Base-by-base conservation (phyloP, 2,797 vertebrate genomes). In the Acrossocheilus fasciatus region DNA sequence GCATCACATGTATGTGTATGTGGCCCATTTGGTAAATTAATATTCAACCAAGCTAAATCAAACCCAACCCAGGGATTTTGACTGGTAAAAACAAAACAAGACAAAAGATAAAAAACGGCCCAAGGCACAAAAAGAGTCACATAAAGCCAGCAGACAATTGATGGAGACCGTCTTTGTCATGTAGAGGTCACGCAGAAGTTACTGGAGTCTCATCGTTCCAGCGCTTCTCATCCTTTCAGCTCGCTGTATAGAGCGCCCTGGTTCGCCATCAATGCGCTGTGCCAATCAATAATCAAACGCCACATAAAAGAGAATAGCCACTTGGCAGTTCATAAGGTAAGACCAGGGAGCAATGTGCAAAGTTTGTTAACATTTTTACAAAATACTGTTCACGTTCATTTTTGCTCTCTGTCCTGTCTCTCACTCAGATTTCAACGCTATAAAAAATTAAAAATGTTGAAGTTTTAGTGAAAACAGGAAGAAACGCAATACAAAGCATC, bases 131-230 rank as follows among this genome's bases (percentile, higher is more conserved):
- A 90, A 96, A 93, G 94, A 93, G 90, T 90, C 80, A 89, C 91
- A 95, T 94, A 96, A 96, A 94, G 95, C 93, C 92, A 77, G 91
- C 66, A 90, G 94, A 96, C 96, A 95, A 96, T 95, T 96, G 96
- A 95, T 95, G 95, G 93, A 93, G 90, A 96, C 90, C 90, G 97
- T 96, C 98, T 99, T 99, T 99, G 98, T 99, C 95, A 96, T 89
- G 89, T 90, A 95, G 96, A 95, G 98, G 98, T 99, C 98, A 99
- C 96, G 95, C 95, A 97, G 97, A 99, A 99, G 97, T 99, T 99
- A 99, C 96, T 96, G 95, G 94, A 96, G 96, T 97, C 96, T 97
- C 96, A 97, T 96, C 95, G 92, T 94, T 95, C 95, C 94, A 94
- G 94, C 92, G 93, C 91, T 87, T 92, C 91, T 90, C 86, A 91